Base-by-base conservation (phyloP, 2,888 invertebrate genomes). In the Synanthedon tipuliformis region DNA sequence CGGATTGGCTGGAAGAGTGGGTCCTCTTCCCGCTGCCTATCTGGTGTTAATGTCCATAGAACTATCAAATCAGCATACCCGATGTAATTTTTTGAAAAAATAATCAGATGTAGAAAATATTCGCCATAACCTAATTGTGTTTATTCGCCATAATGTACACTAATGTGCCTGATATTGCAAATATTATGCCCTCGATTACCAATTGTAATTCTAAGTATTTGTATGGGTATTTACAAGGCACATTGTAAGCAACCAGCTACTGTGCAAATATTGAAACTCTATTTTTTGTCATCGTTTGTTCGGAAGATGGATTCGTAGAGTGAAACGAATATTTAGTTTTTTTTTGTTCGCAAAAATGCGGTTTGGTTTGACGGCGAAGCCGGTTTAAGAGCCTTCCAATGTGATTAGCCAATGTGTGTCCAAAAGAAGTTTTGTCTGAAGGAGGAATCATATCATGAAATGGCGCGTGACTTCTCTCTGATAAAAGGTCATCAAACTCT, bases 261-360 rank as follows among this genome's bases (percentile, higher is more conserved):
- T 56, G 56, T 57, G 62, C 67, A 61, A 73, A 69, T 68, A 69
- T 69, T 67, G 58, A 54, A 54, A 60, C 16, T 7, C 56, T 54
- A 55, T 59, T 66, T 66, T 68, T 63, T 61, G 49, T 56, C 51
- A 53, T 53, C 53, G 50, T 16, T 15, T 16, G 50, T 11, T 49
- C 8, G 52, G 48, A 54, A 54, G 49, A 58, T 51, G 52, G 13
- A 23, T 49, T 16, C 49, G 52, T 56, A 57, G 55, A 59, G 52
- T 50, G 52, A 56, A 56, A 55, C 54, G 57, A 57, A 57, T 51
- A 57, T 57, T 59, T 55, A 61, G 57, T 66, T 34, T 34, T 23
- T 75, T 75, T 73, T 75, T 75, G 70, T 63, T 58, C 50, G 56
- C 66, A 73, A 72, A 75, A 75, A 77, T 73, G 71, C 57, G 66